Evolutionary conservation across 2,113 vertebrate genomes (phyloP).

Genomic region (Helogale parvula): DNA sequence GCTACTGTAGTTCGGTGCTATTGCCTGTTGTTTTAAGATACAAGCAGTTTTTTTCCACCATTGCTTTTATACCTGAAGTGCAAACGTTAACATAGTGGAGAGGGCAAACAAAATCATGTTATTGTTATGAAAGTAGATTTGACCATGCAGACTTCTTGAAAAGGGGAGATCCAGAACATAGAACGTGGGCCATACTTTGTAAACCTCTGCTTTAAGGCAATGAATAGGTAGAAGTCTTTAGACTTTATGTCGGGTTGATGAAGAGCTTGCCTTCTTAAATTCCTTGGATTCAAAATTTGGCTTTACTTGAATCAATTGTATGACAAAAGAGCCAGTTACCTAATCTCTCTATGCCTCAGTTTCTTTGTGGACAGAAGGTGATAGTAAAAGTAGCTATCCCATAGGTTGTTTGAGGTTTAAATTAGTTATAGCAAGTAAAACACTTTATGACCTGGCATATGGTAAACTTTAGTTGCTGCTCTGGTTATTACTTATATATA

Average conservation of each 20-base stretch:
- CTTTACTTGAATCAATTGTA: background rate
- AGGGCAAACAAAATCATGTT: background rate
- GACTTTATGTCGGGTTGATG: background rate
- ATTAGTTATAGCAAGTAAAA: slow-evolving; percentile 22
- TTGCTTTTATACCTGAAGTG: background rate
- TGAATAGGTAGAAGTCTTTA: background rate
- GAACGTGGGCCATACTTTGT: background rate
- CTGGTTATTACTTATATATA: background rate
- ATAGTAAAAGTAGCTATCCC: background rate
- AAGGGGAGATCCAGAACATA: background rate
- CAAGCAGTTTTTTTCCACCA: background rate
- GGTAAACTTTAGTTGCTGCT: background rate
- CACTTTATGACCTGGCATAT: background rate
- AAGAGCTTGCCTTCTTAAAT: background rate
- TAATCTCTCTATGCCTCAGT: background rate
- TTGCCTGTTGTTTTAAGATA: background rate
- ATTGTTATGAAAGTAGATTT: slow-evolving; percentile 26
- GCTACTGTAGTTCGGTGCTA: background rate
- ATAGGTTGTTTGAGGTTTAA: background rate
- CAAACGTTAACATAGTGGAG: background rate
- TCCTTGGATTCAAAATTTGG: background rate
- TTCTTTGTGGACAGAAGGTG: background rate
- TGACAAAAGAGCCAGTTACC: background rate
- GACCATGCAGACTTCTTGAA: background rate
- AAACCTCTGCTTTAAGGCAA: slow-evolving; percentile 25